Percentiles rank a stretch among this genome's conserved stretches.
These are phyloP conservation scores for Heloderma charlesbogerti DNA, from an alignment of 2,113 vertebrate genomes.

Conservation along the genomic window DNA sequence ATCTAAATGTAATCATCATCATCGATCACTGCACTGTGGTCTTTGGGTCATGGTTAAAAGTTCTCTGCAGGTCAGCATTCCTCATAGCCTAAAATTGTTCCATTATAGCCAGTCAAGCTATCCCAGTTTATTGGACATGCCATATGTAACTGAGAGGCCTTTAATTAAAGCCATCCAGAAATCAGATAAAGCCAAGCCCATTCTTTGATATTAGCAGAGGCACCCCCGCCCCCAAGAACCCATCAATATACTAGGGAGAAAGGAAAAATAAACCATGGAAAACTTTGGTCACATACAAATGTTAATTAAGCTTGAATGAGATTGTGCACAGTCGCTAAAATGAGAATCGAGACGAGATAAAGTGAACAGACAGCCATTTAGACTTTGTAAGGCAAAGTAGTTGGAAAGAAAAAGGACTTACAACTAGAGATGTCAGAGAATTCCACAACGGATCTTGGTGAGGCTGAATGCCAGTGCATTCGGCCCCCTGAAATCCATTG, in stretches of 20 bases:
- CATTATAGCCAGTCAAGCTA: constrained; percentile 11
- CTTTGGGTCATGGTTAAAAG: constrained; percentile 29
- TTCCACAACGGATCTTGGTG: too few species aligned
- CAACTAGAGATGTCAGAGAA: too few species aligned
- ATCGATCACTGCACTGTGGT: not conserved
- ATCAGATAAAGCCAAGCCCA: constrained; percentile 28
- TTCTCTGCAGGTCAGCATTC: not conserved
- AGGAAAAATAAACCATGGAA: constrained; percentile 17
- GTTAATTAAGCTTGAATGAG: constrained; percentile 56
- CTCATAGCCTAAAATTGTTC: constrained; percentile 56
- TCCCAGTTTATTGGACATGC: constrained; percentile 8
- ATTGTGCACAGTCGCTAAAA: constrained; percentile 37
- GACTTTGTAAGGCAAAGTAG: too few species aligned
- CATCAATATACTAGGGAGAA: constrained; percentile 48
- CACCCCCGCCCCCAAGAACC: not conserved
- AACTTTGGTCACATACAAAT: constrained; percentile 58
- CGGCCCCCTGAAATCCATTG: too few species aligned
- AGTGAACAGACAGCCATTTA: constrained; percentile 30
- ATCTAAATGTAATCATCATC: too few species aligned
- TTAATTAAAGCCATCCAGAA: constrained; percentile 46
- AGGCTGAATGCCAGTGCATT: too few species aligned
- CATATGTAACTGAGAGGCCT: constrained; percentile 48
- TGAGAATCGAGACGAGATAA: constrained; percentile 51
- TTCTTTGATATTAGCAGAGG: not conserved
- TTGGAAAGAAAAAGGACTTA: too few species aligned